Conservation (phyloP, 2,888 invertebrate genomes). For the Aleiodes alternator region DNA sequence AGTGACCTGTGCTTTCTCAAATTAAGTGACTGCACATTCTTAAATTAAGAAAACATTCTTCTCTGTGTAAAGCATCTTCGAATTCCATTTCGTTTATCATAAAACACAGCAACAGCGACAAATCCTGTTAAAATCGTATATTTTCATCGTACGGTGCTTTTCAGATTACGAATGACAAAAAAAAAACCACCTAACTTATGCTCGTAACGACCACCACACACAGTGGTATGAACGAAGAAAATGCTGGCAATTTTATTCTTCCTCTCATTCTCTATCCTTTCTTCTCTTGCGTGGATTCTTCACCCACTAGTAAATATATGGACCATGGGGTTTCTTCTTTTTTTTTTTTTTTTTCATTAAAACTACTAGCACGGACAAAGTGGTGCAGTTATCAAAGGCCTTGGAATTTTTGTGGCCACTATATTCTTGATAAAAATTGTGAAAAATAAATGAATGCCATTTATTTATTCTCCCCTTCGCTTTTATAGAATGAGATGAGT, state of each 20-base stretch:
- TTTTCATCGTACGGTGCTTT: background rate
- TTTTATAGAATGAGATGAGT: background rate
- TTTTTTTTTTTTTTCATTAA: constrained; percentile 17
- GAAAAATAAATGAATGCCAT: constrained; percentile 3
- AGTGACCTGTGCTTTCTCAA: no score
- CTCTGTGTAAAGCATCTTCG: background rate
- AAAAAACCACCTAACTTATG: constrained; percentile 13
- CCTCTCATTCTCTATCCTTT: background rate
- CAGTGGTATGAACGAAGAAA: constrained; percentile 22
- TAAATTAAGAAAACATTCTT: no score
- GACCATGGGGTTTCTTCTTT: background rate
- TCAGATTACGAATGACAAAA: background rate
- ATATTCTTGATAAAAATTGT: constrained; percentile 31
- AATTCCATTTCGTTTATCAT: background rate
- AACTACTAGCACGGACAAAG: constrained; percentile 20
- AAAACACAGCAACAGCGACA: background rate
- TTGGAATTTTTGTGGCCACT: constrained; percentile 21
- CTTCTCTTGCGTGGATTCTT: constrained; percentile 7
- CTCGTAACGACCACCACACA: constrained; percentile 18
- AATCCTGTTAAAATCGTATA: background rate
- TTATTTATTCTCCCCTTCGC: background rate
- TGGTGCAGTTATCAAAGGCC: constrained; percentile 20
- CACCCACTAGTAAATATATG: constrained; percentile 25
- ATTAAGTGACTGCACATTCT: no score
- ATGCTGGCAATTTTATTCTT: constrained; percentile 25